phyloP scores from a whole-genome alignment of 2,888 invertebrate species.

The Acrocera orbiculus region DNA sequence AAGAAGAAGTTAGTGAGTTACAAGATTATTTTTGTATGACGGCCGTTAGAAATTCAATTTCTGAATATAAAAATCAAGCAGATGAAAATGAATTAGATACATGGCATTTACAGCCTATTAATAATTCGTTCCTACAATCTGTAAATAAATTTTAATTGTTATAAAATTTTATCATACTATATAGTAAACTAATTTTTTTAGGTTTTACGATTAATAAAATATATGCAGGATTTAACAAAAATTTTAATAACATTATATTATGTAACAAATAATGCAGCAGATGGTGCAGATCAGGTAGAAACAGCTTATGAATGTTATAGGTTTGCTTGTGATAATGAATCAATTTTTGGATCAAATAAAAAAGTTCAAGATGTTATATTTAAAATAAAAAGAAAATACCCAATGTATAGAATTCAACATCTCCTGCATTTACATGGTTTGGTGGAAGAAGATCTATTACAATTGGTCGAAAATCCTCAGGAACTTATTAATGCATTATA shows the following conservation, averaged over 20 bases:
- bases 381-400: constrained; percentile 29
- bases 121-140: constrained; percentile 30
- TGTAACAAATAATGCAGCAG: constrained; percentile 26
- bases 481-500: constrained; percentile 26
- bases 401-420: constrained; percentile 28
- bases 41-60: constrained; percentile 29
- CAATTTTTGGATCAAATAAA: constrained; percentile 15
- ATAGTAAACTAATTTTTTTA: constrained; percentile 7
- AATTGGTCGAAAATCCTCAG: constrained; percentile 24
- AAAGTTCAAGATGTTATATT: constrained; percentile 17
- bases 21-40: constrained; percentile 29
- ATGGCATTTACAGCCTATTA: constrained; percentile 29
- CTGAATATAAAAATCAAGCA: constrained; percentile 23
- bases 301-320: constrained; percentile 29
- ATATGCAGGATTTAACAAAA: constrained; percentile 22
- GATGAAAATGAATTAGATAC: constrained; percentile 17
- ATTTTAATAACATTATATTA: constrained; percentile 27
- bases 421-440: constrained; percentile 25
- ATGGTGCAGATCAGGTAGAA: constrained; percentile 30
- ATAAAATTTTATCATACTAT: not conserved
- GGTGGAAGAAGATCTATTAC: constrained; percentile 24
- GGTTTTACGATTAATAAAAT: constrained; percentile 24
- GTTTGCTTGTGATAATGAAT: constrained; percentile 20
- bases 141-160: constrained; percentile 13
- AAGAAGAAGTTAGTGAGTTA: constrained; percentile 20